These are phyloP conservation scores for Apis florea DNA, from an alignment of 1,140 invertebrate species.

Conservation along the genomic window DNA sequence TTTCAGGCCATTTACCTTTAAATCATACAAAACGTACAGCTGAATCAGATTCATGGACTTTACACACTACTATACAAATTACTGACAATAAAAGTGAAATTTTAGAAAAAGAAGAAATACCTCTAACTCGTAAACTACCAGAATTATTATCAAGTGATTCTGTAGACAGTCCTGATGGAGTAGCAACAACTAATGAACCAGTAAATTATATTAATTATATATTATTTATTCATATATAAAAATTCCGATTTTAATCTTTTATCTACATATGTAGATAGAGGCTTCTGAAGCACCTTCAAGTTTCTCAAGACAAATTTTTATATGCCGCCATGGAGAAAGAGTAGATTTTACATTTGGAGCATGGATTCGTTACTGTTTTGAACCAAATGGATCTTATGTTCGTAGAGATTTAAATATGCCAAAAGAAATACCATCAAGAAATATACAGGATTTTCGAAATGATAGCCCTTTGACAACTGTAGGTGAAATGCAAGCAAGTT, in stretches of 20 bases:
- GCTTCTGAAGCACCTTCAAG: slow-evolving; percentile 68
- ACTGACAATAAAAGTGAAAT: slow-evolving; percentile 73
- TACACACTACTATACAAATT: slow-evolving; percentile 86
- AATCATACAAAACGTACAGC: slow-evolving; percentile 91
- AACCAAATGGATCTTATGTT: slow-evolving; percentile 88
- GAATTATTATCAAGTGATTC: slow-evolving; percentile 78
- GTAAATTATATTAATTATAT: slow-evolving; percentile 58
- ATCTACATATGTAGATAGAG: slow-evolving; percentile 66
- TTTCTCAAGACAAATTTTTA: slow-evolving; percentile 83
- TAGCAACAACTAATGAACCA: slow-evolving; percentile 67
- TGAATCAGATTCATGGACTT: slow-evolving; percentile 94
- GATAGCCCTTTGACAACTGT: slow-evolving; percentile 94
- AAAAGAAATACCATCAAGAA: slow-evolving; percentile 83
- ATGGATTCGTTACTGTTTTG: slow-evolving; percentile 94
- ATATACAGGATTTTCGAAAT: slow-evolving; percentile 85
- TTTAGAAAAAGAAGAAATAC: slow-evolving; percentile 66
- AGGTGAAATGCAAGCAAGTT: slow-evolving; percentile 85
- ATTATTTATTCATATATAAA: neutral
- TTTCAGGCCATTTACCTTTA: slow-evolving; percentile 88
- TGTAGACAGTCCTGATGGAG: slow-evolving; percentile 79
- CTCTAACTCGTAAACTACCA: slow-evolving; percentile 70
- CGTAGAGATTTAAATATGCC: slow-evolving; percentile 96
- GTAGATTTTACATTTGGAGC: slow-evolving; percentile 95
- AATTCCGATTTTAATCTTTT: slow-evolving; percentile 40
- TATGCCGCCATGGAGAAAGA: slow-evolving; percentile 93